phyloP scores from a whole-genome alignment of 2,113 vertebrate species.

The Leptocoma aspasia region DNA sequence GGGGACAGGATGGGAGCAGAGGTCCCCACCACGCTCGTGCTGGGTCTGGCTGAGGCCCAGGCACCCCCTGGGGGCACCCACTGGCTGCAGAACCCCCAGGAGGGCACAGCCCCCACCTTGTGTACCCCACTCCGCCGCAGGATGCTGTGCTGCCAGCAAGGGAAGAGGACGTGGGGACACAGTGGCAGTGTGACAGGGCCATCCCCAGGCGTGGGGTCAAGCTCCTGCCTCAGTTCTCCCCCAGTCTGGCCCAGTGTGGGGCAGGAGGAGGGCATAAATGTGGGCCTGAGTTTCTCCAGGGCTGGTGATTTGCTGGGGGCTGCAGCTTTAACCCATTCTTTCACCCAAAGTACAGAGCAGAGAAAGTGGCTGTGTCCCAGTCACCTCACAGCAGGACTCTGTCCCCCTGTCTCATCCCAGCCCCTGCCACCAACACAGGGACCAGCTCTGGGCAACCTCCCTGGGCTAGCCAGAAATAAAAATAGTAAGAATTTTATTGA shows the following conservation, averaged over 20 bases:
- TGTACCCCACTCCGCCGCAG: neutral
- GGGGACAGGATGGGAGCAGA: neutral
- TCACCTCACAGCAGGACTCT: rapidly evolving
- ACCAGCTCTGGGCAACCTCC: neutral
- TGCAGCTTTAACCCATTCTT: neutral
- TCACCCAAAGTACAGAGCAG: neutral
- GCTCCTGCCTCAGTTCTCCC: neutral
- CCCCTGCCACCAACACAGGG: neutral
- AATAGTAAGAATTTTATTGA: conserved; percentile 34
- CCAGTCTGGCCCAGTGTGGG: too few species aligned
- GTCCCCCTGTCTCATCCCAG: neutral
- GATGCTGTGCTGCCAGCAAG: neutral
- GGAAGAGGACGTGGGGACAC: neutral
- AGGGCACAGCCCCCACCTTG: neutral
- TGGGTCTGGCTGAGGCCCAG: neutral
- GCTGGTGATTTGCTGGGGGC: rapidly evolving
- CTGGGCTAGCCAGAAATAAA: neutral
- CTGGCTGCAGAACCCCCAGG: neutral
- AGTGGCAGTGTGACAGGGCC: rapidly evolving
- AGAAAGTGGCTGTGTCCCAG: rapidly evolving
- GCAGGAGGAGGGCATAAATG: neutral
- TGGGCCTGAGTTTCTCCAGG: neutral
- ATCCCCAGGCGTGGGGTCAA: neutral
- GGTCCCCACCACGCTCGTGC: rapidly evolving
- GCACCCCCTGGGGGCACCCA: neutral